These are phyloP conservation scores for Pelecanus crispus DNA, from an alignment of 2,113 vertebrate genomes.

Conservation along the genomic window DNA sequence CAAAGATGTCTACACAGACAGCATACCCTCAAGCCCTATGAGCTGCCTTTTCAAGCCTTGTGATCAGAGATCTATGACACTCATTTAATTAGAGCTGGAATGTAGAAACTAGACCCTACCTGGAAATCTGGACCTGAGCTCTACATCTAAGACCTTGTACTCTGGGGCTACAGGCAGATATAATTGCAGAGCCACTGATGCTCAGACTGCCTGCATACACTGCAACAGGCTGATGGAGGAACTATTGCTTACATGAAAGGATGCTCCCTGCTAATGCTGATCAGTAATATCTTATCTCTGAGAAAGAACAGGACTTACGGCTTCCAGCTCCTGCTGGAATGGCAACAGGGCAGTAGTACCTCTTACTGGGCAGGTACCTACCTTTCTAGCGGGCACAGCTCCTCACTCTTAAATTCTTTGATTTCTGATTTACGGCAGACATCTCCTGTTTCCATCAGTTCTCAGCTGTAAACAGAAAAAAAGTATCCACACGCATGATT, in stretches of 20 bases:
- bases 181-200: not conserved
- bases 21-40: not conserved
- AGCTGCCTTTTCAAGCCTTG: not conserved
- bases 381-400: not conserved
- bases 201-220: not conserved
- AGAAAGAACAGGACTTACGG: not conserved
- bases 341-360: not conserved
- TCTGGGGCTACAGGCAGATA: not conserved
- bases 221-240: not conserved
- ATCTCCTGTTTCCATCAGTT: not conserved
- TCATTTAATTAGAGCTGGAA: not conserved
- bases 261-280: not conserved
- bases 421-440: not conserved
- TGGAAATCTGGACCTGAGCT: not conserved
- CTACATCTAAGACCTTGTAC: not conserved
- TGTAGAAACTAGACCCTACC: not conserved
- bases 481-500: accelerated
- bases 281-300: not conserved
- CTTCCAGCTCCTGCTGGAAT: not conserved
- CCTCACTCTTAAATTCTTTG: not conserved
- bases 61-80: not conserved
- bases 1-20: not conserved
- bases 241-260: not conserved
- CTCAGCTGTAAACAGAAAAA: not conserved
- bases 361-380: not conserved